Evolutionary conservation across 2,797 vertebrate species (phyloP), one percentile per base, ranked within the genome.

Genomic region (Epinephelus awoara): DNA sequence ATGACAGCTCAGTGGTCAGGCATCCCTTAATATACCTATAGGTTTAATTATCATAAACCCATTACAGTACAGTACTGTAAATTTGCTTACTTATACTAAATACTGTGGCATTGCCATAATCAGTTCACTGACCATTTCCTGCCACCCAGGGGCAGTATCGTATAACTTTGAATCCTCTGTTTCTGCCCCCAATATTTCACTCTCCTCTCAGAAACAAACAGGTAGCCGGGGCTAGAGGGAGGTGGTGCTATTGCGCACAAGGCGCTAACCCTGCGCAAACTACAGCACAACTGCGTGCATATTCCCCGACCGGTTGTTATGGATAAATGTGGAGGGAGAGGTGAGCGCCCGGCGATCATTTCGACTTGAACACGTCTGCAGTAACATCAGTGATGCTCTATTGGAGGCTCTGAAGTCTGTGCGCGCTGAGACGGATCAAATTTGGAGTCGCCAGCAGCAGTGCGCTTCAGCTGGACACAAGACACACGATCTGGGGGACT

Each of bases 191-290:
- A 42, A 25, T 51, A 2, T 57, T 49, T 29, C 40, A 25, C 52
- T 38, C 56, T 29, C 57, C 47, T 59, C 55, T 1, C 25, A 69
- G 59, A 27, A 15, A 42, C 67, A n/a, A 52, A 42, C 86, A 79
- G 80, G 72, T 70, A 65, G 61, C 62, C 44, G 1, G 47, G 50
- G 56, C 56, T 42, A 29, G 74, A 62, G 78, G 77, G 82, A 82
- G 93, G 91, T 86, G 93, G 92, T 73, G 92, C 92, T 89, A 51
- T 91, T 92, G 88, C 78, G 86, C 91, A 71, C 79, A 51, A 40
- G 42, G 52, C 70, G 52, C 72, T 40, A 71, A 84, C 66, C 29
- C 50, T 59, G 76, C 73, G 77, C 83, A 55, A 66, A 73, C 51
- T 75, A n/a, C 78, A 71, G 15, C 8, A 7, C 1, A 65, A 78